Conservation (phyloP, 1,140 invertebrate genomes). For the Pseudomyrmex flavicornis region DNA sequence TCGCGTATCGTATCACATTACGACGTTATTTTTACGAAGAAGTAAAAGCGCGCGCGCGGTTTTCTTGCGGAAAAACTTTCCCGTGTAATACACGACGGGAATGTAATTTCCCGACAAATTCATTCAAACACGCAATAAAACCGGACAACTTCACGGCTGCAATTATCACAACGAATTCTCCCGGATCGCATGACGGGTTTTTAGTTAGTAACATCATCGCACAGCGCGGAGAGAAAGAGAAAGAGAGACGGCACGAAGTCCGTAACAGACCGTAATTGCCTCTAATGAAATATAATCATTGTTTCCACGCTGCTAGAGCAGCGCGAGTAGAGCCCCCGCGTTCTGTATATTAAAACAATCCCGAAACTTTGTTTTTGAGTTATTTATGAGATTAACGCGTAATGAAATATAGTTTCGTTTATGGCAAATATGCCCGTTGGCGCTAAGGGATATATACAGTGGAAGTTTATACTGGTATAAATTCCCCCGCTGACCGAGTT, state of each 20-base stretch:
- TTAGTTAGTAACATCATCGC: constrained; percentile 17
- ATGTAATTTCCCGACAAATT: constrained; percentile 10
- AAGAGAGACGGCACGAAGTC: neutral
- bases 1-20: neutral
- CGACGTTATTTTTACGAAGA: too few species aligned
- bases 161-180: constrained; percentile 15
- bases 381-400: constrained; percentile 55
- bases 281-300: constrained; percentile 61
- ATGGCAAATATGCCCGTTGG: constrained; percentile 52
- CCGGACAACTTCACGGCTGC: constrained; percentile 3
- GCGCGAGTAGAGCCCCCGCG: neutral
- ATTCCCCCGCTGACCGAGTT: constrained; percentile 31
- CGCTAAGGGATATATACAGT: constrained; percentile 29
- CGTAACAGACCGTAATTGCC: constrained; percentile 48
- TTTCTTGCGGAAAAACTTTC: neutral
- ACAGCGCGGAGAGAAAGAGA: neutral
- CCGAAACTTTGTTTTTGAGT: constrained; percentile 60
- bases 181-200: constrained; percentile 35
- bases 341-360: constrained; percentile 47
- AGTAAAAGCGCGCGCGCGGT: neutral
- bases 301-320: constrained; percentile 41
- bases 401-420: constrained; percentile 59
- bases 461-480: constrained; percentile 48
- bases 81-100: too few species aligned
- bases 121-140: constrained; percentile 15